phyloP scores from a whole-genome alignment of 2,797 vertebrate species.

The Etheostoma perlongum region DNA sequence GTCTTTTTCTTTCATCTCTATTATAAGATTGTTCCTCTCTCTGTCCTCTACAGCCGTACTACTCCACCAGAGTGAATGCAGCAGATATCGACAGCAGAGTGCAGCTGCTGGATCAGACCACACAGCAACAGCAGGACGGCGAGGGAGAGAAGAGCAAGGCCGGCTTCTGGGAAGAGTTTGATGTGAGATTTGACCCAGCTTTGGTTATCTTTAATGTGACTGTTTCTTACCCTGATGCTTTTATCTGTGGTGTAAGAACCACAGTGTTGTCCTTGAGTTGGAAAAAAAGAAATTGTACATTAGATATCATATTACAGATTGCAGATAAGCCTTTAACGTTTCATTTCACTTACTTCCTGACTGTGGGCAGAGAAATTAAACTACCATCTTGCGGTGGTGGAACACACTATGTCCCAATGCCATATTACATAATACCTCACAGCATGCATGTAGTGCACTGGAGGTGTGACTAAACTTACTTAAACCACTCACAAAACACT shows the following conservation, averaged over 20 bases:
- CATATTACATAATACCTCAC: not conserved
- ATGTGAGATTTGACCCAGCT: slow-evolving; percentile 81
- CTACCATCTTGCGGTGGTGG: slow-evolving; percentile 65
- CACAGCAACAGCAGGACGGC: slow-evolving; percentile 68
- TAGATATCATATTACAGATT: not conserved
- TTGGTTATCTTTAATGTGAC: not conserved
- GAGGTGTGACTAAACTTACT: not conserved
- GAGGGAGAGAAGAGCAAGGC: slow-evolving; percentile 89
- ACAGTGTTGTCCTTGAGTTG: not conserved
- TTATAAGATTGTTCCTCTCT: slow-evolving; percentile 12
- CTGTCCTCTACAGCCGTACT: slow-evolving; percentile 87
- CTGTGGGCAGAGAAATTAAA: slow-evolving; percentile 5
- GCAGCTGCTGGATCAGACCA: slow-evolving; percentile 89
- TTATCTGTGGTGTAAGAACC: not conserved
- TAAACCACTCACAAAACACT: not conserved
- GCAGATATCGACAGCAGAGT: slow-evolving; percentile 95
- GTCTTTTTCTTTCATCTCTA: slow-evolving; percentile 28
- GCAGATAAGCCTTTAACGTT: not conserved
- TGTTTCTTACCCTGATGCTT: not conserved
- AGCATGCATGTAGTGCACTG: not conserved
- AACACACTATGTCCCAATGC: not conserved
- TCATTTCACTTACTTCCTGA: slow-evolving; percentile 25
- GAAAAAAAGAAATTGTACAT: slow-evolving; percentile 1
- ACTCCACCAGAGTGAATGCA: slow-evolving; percentile 93
- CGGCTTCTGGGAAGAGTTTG: slow-evolving; percentile 99